Evolutionary conservation across 2,888 invertebrate genomes (phyloP).

Genomic region (Leucophora obtusa): DNA sequence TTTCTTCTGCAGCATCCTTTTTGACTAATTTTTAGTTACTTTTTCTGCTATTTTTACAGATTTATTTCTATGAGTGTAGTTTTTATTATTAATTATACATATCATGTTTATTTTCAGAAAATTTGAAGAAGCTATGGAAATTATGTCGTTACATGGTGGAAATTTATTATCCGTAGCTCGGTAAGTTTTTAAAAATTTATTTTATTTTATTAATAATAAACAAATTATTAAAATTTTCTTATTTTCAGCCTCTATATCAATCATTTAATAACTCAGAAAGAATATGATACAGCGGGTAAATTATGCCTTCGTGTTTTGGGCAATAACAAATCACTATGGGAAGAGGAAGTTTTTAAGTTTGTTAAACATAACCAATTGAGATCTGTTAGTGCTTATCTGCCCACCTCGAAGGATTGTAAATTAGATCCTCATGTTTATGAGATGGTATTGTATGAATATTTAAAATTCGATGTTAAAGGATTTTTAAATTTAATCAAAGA

Average conservation of each 20-base stretch:
- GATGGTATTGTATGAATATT: slow-evolving; percentile 94
- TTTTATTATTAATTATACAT: too few relatives aligned
- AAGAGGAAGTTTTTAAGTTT: slow-evolving; percentile 94
- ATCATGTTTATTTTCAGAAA: slow-evolving; percentile 80
- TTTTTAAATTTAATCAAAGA: slow-evolving; percentile 91
- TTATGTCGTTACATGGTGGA: slow-evolving; percentile 85
- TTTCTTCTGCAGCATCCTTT: too few relatives aligned
- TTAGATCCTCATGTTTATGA: slow-evolving; percentile 93
- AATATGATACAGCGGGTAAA: slow-evolving; percentile 91
- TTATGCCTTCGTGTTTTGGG: slow-evolving; percentile 91
- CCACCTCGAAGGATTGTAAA: slow-evolving; percentile 85
- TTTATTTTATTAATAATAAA: neutral
- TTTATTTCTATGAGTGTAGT: too few relatives aligned
- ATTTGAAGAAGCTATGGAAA: slow-evolving; percentile 91
- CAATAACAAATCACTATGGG: slow-evolving; percentile 91
- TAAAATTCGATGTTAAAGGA: slow-evolving; percentile 89
- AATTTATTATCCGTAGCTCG: slow-evolving; percentile 74
- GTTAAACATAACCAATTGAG: slow-evolving; percentile 89
- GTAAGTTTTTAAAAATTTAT: slow-evolving; percentile 65
- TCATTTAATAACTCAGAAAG: slow-evolving; percentile 84
- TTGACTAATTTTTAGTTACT: too few relatives aligned
- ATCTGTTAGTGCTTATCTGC: slow-evolving; percentile 89
- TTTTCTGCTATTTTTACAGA: too few relatives aligned
- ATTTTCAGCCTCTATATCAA: slow-evolving; percentile 85
- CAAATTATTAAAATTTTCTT: slow-evolving; percentile 18